Base-by-base conservation (phyloP, 2,113 vertebrate species). In the Eubucco bourcierii region DNA sequence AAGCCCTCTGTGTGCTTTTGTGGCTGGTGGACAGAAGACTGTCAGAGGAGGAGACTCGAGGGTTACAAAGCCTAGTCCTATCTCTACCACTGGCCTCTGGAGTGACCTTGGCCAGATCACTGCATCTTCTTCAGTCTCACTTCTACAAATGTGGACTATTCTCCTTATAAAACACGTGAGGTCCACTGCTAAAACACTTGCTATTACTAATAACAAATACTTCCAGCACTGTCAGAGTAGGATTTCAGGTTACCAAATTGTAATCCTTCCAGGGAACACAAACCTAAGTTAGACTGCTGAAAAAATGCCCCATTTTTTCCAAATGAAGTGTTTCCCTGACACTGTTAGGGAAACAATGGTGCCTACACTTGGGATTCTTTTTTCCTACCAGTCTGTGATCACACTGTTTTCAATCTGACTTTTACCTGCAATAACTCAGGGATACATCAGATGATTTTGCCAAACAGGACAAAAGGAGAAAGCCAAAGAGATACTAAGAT, bases 401-500 rank as follows among this genome's bases (percentile, higher is more conserved):
- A 58, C 61, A 59, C 14, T 65, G 7, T 41, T 79, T 77, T 44
- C 67, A 74, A 67, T 28, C 65, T 27, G 18, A 14, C 56, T 91
- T 66, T 65, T 71, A 86, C 82, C 88, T 88, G 83, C 53, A 86
- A 24, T 68, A 94, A 77, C 58, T 90, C 86, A 74, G 85, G 63
- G 53, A 84, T 71, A 66, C 55, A 56, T 61, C 66, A 84, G 68
- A 71, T 31, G 58, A 72, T 72, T 93, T 50, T 90, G 33, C 77
- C 28, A 72, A 90, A 77, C 39, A 79, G 85, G 65, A 64, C 52
- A 65, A 87, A 88, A 93, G 61, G 88, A 89, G 64, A 93, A 93
- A 95, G 85, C 76, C 85, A 95, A 82, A 81, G 37, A 91, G 68
- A 29, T 85, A 55, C 31, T 72, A 82, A 39, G 44, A 85, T 91